Conservation (phyloP, 2,113 vertebrate species). For the Mesoclemmys tuberculata region DNA sequence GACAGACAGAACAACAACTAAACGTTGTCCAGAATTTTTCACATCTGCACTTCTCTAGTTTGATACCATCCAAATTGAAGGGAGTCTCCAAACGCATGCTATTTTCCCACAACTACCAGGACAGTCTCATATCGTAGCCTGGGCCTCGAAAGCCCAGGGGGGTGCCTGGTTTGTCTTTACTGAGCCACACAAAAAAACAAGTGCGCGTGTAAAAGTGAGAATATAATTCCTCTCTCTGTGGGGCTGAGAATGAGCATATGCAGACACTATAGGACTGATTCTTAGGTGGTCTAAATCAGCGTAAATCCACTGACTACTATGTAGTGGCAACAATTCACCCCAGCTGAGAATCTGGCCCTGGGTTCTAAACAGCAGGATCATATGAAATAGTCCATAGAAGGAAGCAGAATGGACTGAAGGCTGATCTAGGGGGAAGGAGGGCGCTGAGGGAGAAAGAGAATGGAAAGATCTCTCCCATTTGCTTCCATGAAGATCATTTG, state of each 20-base stretch:
- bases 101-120: not conserved
- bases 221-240: not conserved
- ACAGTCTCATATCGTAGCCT: not conserved
- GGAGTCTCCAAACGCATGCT: not conserved
- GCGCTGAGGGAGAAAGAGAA: fast-evolving
- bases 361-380: not conserved
- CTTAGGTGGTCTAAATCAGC: not conserved
- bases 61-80: not conserved
- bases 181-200: not conserved
- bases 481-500: not conserved
- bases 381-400: not conserved
- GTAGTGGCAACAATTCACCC: not conserved
- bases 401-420: not conserved
- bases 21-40: not conserved
- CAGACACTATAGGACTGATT: not conserved
- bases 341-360: not conserved
- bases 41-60: not conserved
- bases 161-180: not conserved
- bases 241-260: not conserved
- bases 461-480: not conserved
- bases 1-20: not conserved
- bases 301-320: not conserved
- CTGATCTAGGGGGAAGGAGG: not conserved
- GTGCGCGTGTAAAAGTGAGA: not conserved
- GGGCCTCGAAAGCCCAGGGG: not conserved